Evolutionary conservation across 2,888 invertebrate species (phyloP).

Genomic region (Spilarctia lutea): DNA sequence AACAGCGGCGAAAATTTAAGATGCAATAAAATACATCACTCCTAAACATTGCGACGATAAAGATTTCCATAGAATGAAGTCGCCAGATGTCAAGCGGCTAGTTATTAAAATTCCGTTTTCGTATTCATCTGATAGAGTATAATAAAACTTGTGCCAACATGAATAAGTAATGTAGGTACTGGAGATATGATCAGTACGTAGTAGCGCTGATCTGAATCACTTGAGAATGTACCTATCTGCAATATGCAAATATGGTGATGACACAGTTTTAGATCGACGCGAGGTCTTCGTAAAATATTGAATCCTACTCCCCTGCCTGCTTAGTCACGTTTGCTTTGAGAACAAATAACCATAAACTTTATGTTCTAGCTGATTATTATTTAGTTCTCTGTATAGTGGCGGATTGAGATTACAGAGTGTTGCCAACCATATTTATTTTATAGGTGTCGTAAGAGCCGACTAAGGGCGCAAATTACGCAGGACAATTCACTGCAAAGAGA

Average conservation of each 20-base stretch:
- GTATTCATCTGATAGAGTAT: conserved; percentile 40
- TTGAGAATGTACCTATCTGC: conserved; percentile 13
- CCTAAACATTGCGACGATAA: conserved; percentile 17
- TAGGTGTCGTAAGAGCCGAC: too few relatives aligned
- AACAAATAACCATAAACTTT: background rate
- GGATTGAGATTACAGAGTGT: too few relatives aligned
- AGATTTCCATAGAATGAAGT: conserved; percentile 32
- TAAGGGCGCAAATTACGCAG: too few relatives aligned
- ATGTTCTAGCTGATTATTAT: background rate
- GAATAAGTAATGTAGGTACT: conserved; percentile 40
- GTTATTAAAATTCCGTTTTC: conserved; percentile 43
- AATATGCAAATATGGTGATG: conserved; percentile 12
- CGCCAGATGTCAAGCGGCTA: conserved; percentile 25
- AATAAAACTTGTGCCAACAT: conserved; percentile 44
- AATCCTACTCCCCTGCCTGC: background rate
- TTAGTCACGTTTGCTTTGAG: background rate
- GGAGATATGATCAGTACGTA: conserved; percentile 38
- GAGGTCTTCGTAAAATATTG: background rate
- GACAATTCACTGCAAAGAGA: too few relatives aligned
- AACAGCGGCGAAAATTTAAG: background rate
- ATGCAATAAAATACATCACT: conserved; percentile 19
- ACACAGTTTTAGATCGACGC: background rate
- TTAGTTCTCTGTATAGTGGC: too few relatives aligned
- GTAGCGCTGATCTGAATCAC: conserved; percentile 40
- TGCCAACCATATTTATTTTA: too few relatives aligned